These are phyloP conservation scores for Bruchidius siliquastri DNA, from an alignment of 2,888 invertebrate species.

Conservation along the genomic window DNA sequence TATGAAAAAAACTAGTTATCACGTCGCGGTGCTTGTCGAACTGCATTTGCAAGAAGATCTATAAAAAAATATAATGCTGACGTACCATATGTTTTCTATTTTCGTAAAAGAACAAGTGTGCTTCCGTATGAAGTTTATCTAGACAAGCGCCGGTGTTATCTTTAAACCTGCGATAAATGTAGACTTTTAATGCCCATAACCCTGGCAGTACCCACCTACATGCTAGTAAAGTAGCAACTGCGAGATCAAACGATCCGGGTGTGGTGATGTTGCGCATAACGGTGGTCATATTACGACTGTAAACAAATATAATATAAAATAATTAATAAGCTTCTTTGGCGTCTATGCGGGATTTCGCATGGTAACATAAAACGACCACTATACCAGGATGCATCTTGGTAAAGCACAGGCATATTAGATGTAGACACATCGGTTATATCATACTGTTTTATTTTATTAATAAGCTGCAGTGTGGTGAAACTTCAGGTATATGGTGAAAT, in stretches of 20 bases:
- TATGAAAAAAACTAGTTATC: too few species aligned
- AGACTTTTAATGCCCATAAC: not conserved
- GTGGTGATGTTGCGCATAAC: not conserved
- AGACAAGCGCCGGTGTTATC: not conserved
- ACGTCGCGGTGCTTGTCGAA: too few species aligned
- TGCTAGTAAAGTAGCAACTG: not conserved
- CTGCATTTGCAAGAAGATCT: too few species aligned
- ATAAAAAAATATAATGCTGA: too few species aligned
- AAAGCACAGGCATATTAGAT: not conserved
- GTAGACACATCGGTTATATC: too few species aligned
- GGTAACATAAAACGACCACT: not conserved
- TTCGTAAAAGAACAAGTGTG: too few species aligned
- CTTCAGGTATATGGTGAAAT: too few species aligned
- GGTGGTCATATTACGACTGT: not conserved
- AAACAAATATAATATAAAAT: not conserved
- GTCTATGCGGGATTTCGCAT: not conserved
- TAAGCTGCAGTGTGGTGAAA: too few species aligned
- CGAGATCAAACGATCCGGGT: not conserved
- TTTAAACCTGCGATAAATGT: not conserved
- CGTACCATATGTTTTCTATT: too few species aligned
- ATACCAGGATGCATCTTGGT: not conserved
- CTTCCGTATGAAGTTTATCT: not conserved
- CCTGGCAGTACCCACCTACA: not conserved
- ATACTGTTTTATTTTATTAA: too few species aligned
- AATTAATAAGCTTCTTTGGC: not conserved